phyloP scores from a whole-genome alignment of 2,888 invertebrate genomes.

The Hypercompe scribonia region DNA sequence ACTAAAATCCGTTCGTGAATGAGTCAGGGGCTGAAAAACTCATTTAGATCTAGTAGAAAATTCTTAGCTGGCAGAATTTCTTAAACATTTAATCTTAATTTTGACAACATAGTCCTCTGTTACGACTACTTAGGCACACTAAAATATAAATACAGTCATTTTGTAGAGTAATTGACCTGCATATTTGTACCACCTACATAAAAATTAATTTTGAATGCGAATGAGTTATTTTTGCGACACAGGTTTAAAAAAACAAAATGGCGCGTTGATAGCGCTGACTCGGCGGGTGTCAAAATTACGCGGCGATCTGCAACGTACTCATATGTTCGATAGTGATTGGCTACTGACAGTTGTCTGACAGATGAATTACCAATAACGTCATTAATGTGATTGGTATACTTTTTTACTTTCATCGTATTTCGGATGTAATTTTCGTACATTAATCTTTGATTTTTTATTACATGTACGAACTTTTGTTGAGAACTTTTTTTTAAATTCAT shows the following conservation, averaged over 20 bases:
- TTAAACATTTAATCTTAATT: background rate
- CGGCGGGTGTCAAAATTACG: background rate
- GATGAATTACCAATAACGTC: background rate
- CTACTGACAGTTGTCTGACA: background rate
- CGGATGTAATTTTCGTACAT: background rate
- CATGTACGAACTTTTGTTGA: background rate
- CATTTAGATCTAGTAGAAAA: constrained; percentile 3
- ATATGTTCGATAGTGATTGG: too few relatives aligned
- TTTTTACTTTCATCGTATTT: background rate
- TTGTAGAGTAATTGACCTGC: background rate
- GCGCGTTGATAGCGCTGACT: background rate
- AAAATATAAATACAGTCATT: background rate
- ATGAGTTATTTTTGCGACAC: background rate
- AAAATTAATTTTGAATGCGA: background rate
- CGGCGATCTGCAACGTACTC: too few relatives aligned
- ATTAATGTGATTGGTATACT: background rate
- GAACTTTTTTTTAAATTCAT: too few relatives aligned
- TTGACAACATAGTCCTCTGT: background rate
- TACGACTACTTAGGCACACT: background rate
- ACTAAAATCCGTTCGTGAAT: background rate
- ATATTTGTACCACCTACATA: background rate
- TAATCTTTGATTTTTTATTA: background rate
- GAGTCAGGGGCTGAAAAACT: constrained; percentile 1
- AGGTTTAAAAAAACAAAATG: background rate
- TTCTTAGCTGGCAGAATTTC: constrained; percentile 8